Conservation (phyloP, 2,888 invertebrate species). For the Lacanobia oleracea region DNA sequence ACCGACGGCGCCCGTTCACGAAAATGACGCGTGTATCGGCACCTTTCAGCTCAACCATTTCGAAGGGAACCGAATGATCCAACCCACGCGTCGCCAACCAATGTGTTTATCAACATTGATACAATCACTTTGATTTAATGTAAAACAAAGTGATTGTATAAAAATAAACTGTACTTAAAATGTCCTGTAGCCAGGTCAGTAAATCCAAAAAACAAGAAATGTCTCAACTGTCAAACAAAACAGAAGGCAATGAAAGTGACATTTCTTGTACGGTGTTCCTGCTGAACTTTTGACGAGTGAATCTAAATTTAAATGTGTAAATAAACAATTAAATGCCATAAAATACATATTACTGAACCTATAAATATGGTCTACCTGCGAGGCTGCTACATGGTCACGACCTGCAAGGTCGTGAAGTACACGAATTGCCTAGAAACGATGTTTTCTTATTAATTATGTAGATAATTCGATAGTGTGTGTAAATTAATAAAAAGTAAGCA, state of each 20-base stretch:
- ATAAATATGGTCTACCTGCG: slow-evolving; percentile 5
- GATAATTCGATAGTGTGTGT: slow-evolving; percentile 3
- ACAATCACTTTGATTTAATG: no score
- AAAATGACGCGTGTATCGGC: no score
- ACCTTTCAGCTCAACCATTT: no score
- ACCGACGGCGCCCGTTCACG: no score
- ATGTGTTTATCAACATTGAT: no score
- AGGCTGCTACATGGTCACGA: no score
- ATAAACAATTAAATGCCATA: slow-evolving; percentile 27
- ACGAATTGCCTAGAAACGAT: not conserved
- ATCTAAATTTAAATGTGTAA: slow-evolving; percentile 28
- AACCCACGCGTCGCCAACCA: no score
- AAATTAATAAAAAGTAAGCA: slow-evolving; percentile 6
- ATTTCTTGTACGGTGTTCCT: slow-evolving; percentile 5
- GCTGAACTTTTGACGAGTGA: not conserved
- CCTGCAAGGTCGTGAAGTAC: not conserved
- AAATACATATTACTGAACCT: slow-evolving; percentile 5
- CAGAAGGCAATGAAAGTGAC: slow-evolving; percentile 6
- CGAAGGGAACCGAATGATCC: no score
- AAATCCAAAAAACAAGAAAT: not conserved
- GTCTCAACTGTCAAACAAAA: not conserved
- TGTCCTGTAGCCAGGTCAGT: no score
- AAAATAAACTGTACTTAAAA: no score
- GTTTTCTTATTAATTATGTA: slow-evolving; percentile 29
- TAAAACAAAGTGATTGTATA: no score